Conservation (phyloP, 2,113 vertebrate species). For the Muntiacus muntjak region DNA sequence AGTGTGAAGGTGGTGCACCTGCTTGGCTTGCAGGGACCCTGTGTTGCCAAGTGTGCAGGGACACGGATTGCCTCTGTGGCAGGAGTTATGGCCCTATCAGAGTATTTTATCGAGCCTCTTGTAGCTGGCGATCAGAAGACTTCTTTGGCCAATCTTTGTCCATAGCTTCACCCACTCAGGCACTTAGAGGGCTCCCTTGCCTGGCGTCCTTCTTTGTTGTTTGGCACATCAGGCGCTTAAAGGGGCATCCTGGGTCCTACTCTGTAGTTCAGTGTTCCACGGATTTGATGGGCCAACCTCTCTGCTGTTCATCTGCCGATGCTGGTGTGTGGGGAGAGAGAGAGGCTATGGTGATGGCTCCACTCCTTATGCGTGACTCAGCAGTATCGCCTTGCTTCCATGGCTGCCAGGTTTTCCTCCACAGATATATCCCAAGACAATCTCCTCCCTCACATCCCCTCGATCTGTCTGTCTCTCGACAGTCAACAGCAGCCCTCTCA, state of each 20-base stretch:
- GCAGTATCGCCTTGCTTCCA: neutral
- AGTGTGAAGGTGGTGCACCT: neutral
- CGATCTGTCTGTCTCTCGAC: neutral
- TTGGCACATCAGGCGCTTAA: neutral
- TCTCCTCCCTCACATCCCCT: neutral
- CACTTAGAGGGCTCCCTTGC: neutral
- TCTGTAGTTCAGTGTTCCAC: neutral
- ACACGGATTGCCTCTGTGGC: rapidly evolving
- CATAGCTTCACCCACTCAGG: neutral
- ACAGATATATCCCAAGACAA: neutral
- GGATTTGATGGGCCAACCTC: neutral
- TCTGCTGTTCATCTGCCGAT: neutral
- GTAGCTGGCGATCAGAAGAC: neutral
- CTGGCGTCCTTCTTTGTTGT: neutral
- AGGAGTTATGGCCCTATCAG: neutral
- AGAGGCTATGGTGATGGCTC: neutral
- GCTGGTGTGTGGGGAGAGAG: neutral
- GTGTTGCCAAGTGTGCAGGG: rapidly evolving
- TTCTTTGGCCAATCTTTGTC: neutral
- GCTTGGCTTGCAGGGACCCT: rapidly evolving
- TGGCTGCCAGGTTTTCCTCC: neutral
- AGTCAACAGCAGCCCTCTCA: neutral
- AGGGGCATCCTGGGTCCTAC: neutral
- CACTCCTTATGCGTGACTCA: neutral
- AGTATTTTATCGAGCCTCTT: neutral